Evolutionary conservation across 1,140 invertebrate genomes (phyloP).

Genomic region (Drosophila nasuta): DNA sequence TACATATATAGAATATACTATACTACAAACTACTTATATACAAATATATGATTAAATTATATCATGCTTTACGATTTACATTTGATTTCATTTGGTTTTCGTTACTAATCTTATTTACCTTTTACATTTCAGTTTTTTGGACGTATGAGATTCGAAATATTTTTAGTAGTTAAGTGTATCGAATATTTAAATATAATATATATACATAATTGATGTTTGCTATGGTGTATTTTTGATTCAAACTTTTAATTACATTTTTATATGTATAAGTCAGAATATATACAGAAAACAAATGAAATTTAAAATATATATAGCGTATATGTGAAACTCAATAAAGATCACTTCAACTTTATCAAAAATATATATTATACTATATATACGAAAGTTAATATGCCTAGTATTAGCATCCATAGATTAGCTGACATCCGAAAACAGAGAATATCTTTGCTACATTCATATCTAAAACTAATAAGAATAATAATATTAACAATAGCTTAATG

Average conservation of each 20-base stretch:
- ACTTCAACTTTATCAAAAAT: conserved; percentile 16
- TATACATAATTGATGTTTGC: conserved; percentile 67
- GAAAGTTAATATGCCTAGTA: conserved; percentile 18
- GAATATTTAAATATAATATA: conserved; percentile 44
- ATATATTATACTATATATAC: conserved; percentile 1
- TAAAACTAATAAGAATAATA: conserved; percentile 16
- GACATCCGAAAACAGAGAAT: conserved; percentile 10
- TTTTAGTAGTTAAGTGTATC: conserved; percentile 25
- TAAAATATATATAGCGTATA: background rate
- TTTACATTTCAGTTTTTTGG: conserved; percentile 31
- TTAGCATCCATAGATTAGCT: conserved; percentile 25
- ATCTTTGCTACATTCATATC: conserved; percentile 18
- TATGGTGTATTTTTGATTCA: conserved; percentile 78
- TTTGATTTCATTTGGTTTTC: background rate
- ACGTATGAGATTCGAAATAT: conserved; percentile 27
- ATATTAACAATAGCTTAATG: conserved; percentile 3
- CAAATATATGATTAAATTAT: background rate
- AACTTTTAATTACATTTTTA: conserved; percentile 71
- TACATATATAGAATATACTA: background rate
- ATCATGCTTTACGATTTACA: background rate
- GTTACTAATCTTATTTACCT: conserved; percentile 4
- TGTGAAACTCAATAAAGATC: conserved; percentile 11
- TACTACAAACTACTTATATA: background rate
- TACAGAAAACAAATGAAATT: conserved; percentile 13
- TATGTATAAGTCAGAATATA: conserved; percentile 38